Evolutionary conservation across 2,797 vertebrate genomes (phyloP).

Genomic region (Tinamus major): DNA sequence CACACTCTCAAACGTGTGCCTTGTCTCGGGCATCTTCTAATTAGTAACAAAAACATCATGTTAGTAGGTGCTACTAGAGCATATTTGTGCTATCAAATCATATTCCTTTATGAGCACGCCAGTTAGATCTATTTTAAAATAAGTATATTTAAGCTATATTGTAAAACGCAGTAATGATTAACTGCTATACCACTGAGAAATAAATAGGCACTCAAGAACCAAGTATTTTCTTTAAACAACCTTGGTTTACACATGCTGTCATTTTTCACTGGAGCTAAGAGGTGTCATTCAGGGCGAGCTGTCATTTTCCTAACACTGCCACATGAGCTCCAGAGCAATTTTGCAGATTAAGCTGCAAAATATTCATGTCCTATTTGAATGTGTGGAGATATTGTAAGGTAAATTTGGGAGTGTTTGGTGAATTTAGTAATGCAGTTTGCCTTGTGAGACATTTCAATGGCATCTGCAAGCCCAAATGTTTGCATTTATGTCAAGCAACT

Average conservation of each 20-base stretch:
- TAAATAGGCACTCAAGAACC: background rate
- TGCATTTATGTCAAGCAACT: background rate
- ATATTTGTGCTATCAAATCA: background rate
- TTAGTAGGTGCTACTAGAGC: background rate
- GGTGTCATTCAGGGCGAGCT: constrained; percentile 22
- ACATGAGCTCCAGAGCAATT: background rate
- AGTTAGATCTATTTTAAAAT: background rate
- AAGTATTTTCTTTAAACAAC: background rate
- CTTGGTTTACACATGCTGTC: constrained; percentile 17
- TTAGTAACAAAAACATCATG: background rate
- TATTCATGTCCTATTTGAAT: background rate
- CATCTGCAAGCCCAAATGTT: background rate
- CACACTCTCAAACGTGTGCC: fast-evolving
- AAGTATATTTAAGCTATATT: background rate
- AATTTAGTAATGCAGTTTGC: background rate
- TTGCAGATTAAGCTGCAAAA: constrained; percentile 36
- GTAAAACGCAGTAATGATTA: background rate
- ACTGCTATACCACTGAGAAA: background rate
- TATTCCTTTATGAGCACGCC: background rate
- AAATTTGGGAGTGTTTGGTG: background rate
- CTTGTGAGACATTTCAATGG: background rate
- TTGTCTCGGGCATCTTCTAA: background rate
- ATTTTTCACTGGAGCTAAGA: background rate
- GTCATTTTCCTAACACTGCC: constrained; percentile 16
- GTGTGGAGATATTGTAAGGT: background rate